These are phyloP conservation scores for Plusia festucae DNA, from an alignment of 2,888 invertebrate genomes.

Conservation along the genomic window DNA sequence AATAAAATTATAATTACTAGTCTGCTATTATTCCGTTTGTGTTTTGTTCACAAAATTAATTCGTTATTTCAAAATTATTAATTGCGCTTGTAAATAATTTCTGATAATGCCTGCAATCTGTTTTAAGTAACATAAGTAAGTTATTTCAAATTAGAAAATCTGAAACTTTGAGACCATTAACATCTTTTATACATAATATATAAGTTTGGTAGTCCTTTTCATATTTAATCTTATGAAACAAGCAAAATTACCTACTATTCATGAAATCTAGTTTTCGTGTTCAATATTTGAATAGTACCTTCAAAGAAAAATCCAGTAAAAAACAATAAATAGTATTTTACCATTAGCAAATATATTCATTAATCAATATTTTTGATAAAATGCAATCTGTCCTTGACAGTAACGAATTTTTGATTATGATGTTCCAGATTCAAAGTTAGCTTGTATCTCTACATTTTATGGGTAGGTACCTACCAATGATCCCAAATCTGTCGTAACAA, in stretches of 20 bases:
- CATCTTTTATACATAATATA: background rate
- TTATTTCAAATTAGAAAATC: constrained; percentile 3
- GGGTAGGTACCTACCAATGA: background rate
- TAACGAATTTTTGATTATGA: background rate
- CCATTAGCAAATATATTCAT: too few species aligned
- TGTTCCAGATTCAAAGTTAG: background rate
- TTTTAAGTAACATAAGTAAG: constrained; percentile 19
- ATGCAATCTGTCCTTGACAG: too few species aligned
- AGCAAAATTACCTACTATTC: too few species aligned
- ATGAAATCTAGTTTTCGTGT: too few species aligned
- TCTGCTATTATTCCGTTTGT: constrained; percentile 66
- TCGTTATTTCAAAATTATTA: constrained; percentile 56
- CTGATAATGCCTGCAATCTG: constrained; percentile 40
- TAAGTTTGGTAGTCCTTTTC: background rate
- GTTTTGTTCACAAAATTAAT: constrained; percentile 69
- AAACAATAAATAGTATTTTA: too few species aligned
- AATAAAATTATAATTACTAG: constrained; percentile 72
- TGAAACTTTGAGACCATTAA: background rate
- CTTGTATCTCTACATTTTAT: too few species aligned
- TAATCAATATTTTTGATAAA: too few species aligned
- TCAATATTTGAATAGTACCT: too few species aligned
- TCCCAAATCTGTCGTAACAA: background rate
- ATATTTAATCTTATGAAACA: too few species aligned
- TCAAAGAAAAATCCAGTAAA: too few species aligned
- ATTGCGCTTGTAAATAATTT: constrained; percentile 48